phyloP scores from a whole-genome alignment of 2,113 vertebrate species.

The Neodontobutis hainanensis region DNA sequence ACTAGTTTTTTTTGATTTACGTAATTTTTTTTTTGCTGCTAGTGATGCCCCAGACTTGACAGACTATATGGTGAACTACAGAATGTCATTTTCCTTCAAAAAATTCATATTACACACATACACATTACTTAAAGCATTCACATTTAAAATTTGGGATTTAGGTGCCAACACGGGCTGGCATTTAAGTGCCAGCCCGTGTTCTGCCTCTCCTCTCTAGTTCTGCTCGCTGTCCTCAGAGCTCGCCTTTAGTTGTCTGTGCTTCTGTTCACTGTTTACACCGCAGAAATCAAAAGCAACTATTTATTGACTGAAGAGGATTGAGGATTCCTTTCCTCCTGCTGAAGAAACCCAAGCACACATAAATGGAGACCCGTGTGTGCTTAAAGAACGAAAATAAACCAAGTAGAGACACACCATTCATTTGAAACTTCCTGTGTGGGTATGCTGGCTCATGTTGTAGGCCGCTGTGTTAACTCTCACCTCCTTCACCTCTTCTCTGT shows the following conservation, averaged over 20 bases:
- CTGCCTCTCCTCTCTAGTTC: not conserved
- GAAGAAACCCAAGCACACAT: constrained; percentile 11
- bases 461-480: constrained; percentile 14
- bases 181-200: constrained; percentile 1
- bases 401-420: constrained; percentile 7
- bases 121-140: not conserved
- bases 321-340: constrained; percentile 5
- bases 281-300: constrained; percentile 27
- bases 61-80: too few species aligned
- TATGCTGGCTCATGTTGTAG: not conserved
- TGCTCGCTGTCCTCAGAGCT: constrained; percentile 30
- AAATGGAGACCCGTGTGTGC: constrained; percentile 2
- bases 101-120: too few species aligned
- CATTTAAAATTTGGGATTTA: not conserved
- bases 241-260: constrained; percentile 6
- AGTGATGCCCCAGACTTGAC: too few species aligned
- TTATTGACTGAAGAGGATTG: constrained; percentile 22
- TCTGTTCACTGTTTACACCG: constrained; percentile 28
- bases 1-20: too few species aligned
- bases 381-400: constrained; percentile 10
- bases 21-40: too few species aligned
- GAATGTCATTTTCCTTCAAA: too few species aligned
- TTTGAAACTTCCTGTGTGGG: not conserved
- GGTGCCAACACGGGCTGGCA: too few species aligned
- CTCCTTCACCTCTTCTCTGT: constrained; percentile 16